Conservation (phyloP, 1,140 invertebrate genomes). For the Micrasema minimum region DNA sequence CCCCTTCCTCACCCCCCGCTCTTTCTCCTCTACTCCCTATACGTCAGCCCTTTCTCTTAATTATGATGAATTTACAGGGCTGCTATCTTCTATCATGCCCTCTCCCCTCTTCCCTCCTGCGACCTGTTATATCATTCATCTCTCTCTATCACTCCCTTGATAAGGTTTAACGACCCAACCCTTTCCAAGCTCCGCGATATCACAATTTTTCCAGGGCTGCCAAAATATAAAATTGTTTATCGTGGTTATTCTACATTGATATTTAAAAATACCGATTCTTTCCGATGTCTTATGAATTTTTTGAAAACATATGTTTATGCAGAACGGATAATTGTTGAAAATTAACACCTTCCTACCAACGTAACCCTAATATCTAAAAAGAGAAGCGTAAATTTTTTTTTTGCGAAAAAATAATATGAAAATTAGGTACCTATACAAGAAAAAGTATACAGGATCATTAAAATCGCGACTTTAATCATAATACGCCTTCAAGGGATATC, state of each 20-base stretch:
- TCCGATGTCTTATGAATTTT: no score
- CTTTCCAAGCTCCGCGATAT: slow-evolving; percentile 7
- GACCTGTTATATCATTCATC: slow-evolving; percentile 24
- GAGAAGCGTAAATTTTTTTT: no score
- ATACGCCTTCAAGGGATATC: no score
- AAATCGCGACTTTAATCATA: no score
- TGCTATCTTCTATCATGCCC: slow-evolving; percentile 1
- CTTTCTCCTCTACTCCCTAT: slow-evolving; percentile 11
- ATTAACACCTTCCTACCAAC: no score
- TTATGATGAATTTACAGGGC: slow-evolving; percentile 46
- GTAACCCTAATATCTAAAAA: no score
- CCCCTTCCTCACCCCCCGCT: neutral
- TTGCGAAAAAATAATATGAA: no score
- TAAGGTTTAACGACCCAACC: slow-evolving; percentile 28
- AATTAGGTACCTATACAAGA: no score
- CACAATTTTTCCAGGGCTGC: slow-evolving; percentile 7
- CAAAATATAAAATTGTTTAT: neutral
- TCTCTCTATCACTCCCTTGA: slow-evolving; percentile 9
- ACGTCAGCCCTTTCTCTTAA: slow-evolving; percentile 39
- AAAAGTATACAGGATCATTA: no score
- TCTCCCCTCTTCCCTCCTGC: slow-evolving; percentile 1
- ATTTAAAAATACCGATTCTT: no score
- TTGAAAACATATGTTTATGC: no score
- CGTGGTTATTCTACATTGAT: neutral
- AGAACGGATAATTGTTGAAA: no score